A percentile compares a stretch with the other conserved stretches of the same genome.
phyloP scores from a whole-genome alignment of 1,140 invertebrate genomes.

The Trichonephila clavata region DNA sequence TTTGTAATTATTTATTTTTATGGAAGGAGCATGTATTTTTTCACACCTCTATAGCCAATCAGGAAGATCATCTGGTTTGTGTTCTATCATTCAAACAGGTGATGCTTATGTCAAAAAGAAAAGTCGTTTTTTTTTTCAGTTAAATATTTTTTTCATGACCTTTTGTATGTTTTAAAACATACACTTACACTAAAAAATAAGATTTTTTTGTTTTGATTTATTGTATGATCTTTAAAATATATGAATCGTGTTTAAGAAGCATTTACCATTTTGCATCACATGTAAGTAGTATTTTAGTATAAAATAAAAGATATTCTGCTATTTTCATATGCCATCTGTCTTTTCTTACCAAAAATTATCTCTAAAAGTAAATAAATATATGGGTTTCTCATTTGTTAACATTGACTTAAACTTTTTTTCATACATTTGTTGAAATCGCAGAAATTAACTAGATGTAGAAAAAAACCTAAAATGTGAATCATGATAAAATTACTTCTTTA shows the following conservation, averaged over 20 bases:
- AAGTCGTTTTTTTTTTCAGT: conserved; percentile 9
- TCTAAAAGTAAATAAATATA: too few relatives aligned
- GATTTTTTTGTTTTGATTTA: conserved; percentile 57
- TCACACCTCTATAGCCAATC: not conserved
- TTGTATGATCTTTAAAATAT: conserved; percentile 63
- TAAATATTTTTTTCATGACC: conserved; percentile 60
- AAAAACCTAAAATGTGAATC: too few relatives aligned
- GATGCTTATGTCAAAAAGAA: not conserved
- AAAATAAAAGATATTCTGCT: conserved; percentile 76
- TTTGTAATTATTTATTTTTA: conserved; percentile 29
- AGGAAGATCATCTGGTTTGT: not conserved
- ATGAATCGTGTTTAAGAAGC: conserved; percentile 69
- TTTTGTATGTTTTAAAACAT: conserved; percentile 58
- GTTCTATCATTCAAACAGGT: not conserved
- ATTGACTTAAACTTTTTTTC: too few relatives aligned
- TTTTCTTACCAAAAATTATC: not conserved
- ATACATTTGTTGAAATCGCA: too few relatives aligned
- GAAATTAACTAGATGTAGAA: too few relatives aligned
- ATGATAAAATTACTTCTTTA: too few relatives aligned
- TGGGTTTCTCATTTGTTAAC: too few relatives aligned
- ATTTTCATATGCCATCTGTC: conserved; percentile 37
- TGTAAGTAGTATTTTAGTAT: conserved; percentile 76
- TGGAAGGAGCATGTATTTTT: conserved; percentile 15
- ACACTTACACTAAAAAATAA: conserved; percentile 3
- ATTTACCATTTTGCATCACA: conserved; percentile 76